Percentiles rank a stretch among this genome's conserved stretches.
Conservation (phyloP, 2,113 vertebrate genomes). For the Brachionichthys hirsutus region DNA sequence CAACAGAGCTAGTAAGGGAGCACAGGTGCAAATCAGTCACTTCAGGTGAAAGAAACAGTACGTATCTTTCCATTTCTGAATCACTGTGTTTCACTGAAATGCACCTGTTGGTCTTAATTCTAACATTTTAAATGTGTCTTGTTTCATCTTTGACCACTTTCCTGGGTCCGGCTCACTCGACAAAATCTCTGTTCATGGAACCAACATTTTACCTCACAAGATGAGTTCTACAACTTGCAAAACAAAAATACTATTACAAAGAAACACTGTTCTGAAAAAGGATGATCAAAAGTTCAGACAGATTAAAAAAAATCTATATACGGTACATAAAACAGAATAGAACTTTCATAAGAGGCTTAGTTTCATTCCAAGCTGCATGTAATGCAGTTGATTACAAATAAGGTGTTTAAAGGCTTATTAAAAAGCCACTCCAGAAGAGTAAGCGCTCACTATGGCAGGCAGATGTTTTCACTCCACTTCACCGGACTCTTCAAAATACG, state of each 20-base stretch:
- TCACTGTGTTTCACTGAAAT: not conserved
- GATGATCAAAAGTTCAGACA: conserved; percentile 5
- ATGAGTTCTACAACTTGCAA: too few species aligned
- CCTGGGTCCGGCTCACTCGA: too few species aligned
- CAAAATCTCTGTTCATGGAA: too few species aligned
- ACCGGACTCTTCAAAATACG: conserved; percentile 67
- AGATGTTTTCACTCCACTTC: conserved; percentile 65
- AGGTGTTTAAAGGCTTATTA: conserved; percentile 49
- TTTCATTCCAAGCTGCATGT: conserved; percentile 33
- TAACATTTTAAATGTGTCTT: too few species aligned
- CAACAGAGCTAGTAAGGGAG: conserved; percentile 32
- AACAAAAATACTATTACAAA: not conserved
- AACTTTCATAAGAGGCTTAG: conserved; percentile 20
- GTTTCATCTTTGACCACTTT: too few species aligned
- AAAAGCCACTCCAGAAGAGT: conserved; percentile 53
- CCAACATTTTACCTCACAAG: too few species aligned
- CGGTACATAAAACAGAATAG: conserved; percentile 11
- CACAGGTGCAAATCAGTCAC: conserved; percentile 12
- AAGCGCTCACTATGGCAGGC: conserved; percentile 61
- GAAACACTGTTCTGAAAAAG: conserved; percentile 6
- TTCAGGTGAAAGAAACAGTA: not conserved
- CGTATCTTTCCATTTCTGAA: not conserved
- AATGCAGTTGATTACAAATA: conserved; percentile 61
- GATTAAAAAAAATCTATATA: too few species aligned
- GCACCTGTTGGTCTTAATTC: too few species aligned